Percentiles rank a stretch among this genome's conserved stretches.
These are phyloP conservation scores for Piscicola geometra DNA, from an alignment of 2,888 invertebrate genomes.

Conservation along the genomic window DNA sequence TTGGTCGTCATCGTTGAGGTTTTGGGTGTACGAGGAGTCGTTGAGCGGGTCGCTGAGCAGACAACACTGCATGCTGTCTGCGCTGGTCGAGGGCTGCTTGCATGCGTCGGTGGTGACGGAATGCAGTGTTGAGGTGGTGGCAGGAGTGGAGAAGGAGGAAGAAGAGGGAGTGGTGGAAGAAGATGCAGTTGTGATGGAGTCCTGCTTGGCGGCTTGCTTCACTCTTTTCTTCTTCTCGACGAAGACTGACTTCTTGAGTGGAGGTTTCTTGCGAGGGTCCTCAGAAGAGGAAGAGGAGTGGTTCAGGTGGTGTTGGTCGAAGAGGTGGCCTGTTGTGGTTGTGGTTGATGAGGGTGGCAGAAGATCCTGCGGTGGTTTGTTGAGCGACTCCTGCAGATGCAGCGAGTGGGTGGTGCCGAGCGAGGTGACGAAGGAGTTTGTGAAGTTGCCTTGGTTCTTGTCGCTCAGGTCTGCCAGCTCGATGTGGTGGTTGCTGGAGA, in stretches of 20 bases:
- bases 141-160: no score
- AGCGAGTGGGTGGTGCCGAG: neutral
- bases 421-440: neutral
- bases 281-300: no score
- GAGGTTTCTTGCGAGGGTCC: neutral
- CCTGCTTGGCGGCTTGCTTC: neutral
- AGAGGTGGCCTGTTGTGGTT: neutral
- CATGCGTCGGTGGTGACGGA: no score
- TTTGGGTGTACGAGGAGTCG: conserved; percentile 21
- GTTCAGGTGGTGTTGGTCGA: neutral
- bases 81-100: no score
- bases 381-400: neutral
- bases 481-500: neutral
- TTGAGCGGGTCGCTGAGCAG: conserved; percentile 11
- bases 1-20: conserved; percentile 30
- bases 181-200: no score
- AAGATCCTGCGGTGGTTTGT: no score
- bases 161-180: neutral
- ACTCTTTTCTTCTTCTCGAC: neutral
- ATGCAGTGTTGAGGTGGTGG: no score
- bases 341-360: neutral
- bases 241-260: neutral
- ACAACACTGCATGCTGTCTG: neutral
- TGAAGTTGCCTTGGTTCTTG: neutral
- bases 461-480: conserved; percentile 4